Evolutionary conservation across 2,113 vertebrate species (phyloP).

Genomic region (Dicaeum eximium): DNA sequence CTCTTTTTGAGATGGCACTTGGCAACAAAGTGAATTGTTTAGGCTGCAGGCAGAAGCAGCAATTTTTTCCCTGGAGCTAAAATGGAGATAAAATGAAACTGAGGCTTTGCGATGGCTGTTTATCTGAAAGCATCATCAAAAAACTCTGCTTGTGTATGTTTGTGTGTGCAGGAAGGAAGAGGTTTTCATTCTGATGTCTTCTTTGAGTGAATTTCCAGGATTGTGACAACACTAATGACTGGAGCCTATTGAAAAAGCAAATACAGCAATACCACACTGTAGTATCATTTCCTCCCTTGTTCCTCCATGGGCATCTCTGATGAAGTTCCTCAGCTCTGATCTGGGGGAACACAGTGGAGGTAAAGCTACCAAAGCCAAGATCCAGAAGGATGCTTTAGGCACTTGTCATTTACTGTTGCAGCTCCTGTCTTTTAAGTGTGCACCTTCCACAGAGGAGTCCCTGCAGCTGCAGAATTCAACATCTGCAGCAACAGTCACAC

Average conservation of each 20-base stretch:
- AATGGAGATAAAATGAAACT: conserved; percentile 34
- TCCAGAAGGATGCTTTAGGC: not conserved
- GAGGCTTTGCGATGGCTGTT: conserved; percentile 2
- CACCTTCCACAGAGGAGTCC: not conserved
- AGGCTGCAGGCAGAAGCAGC: not conserved
- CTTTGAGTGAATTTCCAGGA: not conserved
- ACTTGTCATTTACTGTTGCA: not conserved
- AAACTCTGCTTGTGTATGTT: not conserved
- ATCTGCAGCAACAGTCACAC: not conserved
- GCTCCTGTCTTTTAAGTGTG: not conserved
- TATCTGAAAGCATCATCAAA: conserved; percentile 7
- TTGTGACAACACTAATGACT: not conserved
- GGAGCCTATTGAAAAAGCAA: not conserved
- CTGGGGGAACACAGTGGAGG: not conserved
- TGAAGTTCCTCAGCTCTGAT: not conserved
- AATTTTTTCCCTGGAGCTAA: conserved; percentile 1
- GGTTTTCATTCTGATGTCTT: not conserved
- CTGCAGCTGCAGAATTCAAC: not conserved
- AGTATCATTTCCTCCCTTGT: not conserved
- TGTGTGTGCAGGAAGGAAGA: not conserved
- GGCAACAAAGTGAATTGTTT: conserved; percentile 56
- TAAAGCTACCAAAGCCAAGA: not conserved
- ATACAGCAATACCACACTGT: not conserved
- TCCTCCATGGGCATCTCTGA: not conserved
- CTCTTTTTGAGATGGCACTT: conserved; percentile 57